Conservation (phyloP, 2,888 invertebrate species). For the Leptopilina drosophilae region DNA sequence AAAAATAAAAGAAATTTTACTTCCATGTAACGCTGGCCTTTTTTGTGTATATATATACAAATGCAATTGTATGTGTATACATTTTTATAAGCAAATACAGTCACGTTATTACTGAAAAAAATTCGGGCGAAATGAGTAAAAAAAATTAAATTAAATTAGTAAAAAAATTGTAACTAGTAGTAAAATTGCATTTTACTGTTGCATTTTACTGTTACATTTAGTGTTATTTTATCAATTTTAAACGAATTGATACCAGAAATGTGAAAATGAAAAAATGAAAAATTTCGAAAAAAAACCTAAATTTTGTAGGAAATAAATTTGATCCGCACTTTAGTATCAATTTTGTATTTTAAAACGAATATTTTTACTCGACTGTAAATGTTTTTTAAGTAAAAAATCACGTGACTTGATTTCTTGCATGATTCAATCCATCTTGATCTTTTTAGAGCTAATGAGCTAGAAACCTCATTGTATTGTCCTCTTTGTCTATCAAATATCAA, state of each 20-base stretch:
- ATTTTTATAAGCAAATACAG: not conserved
- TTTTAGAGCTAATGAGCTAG: slow-evolving; percentile 7
- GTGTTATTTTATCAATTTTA: too few relatives aligned
- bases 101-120: not conserved
- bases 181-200: too few relatives aligned
- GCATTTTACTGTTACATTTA: too few relatives aligned
- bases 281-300: too few relatives aligned
- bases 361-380: not conserved
- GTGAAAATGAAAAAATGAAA: too few relatives aligned
- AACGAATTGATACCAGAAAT: too few relatives aligned
- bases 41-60: not conserved
- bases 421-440: slow-evolving; percentile 18
- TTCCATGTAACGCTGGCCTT: slow-evolving; percentile 26
- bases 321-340: too few relatives aligned
- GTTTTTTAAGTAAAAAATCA: not conserved
- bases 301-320: too few relatives aligned
- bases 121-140: too few relatives aligned
- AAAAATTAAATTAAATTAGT: too few relatives aligned
- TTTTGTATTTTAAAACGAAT: too few relatives aligned
- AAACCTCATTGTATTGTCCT: slow-evolving; percentile 11
- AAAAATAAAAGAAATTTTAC: not conserved
- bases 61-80: not conserved
- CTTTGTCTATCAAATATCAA: not conserved
- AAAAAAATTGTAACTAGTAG: too few relatives aligned
- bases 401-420: slow-evolving; percentile 31